Evolutionary conservation across 92 coral and sea anemone genomes (phyloP).

Genomic region (Micromussa lordhowensis): DNA sequence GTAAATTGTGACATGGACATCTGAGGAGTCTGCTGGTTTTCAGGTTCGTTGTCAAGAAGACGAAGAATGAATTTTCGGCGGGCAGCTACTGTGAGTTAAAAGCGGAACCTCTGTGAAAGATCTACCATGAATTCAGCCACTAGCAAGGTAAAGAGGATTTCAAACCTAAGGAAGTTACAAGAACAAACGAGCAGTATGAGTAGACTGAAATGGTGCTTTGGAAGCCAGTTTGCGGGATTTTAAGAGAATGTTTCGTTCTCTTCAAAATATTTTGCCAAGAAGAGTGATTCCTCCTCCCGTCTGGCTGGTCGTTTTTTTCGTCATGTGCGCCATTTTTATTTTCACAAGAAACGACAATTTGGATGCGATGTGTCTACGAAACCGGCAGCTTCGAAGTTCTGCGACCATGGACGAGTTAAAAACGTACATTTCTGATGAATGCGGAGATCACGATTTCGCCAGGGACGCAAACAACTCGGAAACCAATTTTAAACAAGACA

Average conservation of each 20-base stretch:
- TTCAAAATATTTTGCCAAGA: constrained; percentile 34
- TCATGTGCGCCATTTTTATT: constrained; percentile 53
- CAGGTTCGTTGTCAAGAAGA: neutral
- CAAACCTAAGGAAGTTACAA: neutral
- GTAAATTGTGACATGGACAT: constrained; percentile 20
- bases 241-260: constrained; percentile 64
- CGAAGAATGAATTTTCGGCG: neutral
- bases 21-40: constrained; percentile 23
- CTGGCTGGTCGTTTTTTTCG: constrained; percentile 52
- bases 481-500: neutral
- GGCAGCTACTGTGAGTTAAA: neutral
- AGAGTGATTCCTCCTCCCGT: constrained; percentile 28
- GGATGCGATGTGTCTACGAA: constrained; percentile 15
- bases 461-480: constrained; percentile 19
- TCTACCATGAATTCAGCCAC: constrained; percentile 2
- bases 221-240: constrained; percentile 1
- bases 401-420: constrained; percentile 27
- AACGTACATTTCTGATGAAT: neutral
- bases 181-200: neutral
- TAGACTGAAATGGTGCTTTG: constrained; percentile 39
- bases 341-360: constrained; percentile 34
- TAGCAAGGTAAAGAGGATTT: constrained; percentile 26
- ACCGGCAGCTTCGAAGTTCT: constrained; percentile 47
- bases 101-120: neutral
- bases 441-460: constrained; percentile 12